Base-by-base conservation (phyloP, 2,888 invertebrate species). In the Petrolisthes cinctipes region DNA sequence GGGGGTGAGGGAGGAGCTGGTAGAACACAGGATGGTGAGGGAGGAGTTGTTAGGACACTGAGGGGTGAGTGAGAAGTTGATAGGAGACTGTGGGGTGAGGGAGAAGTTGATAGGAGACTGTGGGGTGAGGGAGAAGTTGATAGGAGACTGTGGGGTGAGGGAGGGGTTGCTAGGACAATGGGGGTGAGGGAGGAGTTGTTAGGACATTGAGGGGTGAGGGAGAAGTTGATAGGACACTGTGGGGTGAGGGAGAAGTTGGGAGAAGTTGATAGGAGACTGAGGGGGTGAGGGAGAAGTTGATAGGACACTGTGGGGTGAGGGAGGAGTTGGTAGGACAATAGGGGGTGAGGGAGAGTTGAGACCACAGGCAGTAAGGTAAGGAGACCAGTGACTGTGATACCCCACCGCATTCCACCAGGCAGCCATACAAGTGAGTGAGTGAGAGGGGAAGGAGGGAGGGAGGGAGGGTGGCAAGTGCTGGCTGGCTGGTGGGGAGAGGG, bases 401-500 rank as follows among this genome's bases (percentile, higher is more conserved):
- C 73, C 20, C n/a, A 11, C 80, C 80, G 56, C 80, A 80, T 80
- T 80, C 80, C 80, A 23, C 11, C 20, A n/a, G 23, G 80, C 7
- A 56, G 80, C 80, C 80, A n/a, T 80, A 80, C 80, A 80, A 80
- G 80, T 57, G 57, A 14, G 3, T 61, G 23, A 56, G 5, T 17
- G 61, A 56, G 5, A 57, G 61, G 80, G 23, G 80, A 11, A 20
- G 61, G 80, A 37, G 7, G 53, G 66, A 66, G 81, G 17, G n/a
- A 23, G 81, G 20, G 20, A n/a, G 66, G 66, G 66, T 4, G 61
- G 7, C 5, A 11, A n/a, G 9, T 11, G 4, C 17, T 7, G 54
- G 7, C 7, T 17, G 78, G n/a, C n/a, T n/a, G n/a, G n/a, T n/a
- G 82, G 11, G 14, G 82, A n/a, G 66, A 20, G 66, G 9, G 20